Evolutionary conservation across 1,140 invertebrate genomes (phyloP).

Genomic region (Drosophila simulans): DNA sequence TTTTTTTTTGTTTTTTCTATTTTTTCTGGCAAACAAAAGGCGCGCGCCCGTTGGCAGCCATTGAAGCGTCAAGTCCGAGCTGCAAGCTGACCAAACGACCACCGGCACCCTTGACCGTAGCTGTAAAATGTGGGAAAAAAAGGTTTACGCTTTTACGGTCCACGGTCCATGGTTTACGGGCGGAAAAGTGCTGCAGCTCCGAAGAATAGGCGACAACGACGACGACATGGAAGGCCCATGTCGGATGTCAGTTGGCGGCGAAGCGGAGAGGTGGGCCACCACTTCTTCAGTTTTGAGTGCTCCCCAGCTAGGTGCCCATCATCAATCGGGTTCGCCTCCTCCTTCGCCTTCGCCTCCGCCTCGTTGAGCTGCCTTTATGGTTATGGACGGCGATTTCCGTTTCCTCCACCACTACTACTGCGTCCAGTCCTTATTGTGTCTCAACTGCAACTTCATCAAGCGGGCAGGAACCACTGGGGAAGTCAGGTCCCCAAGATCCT

Average conservation of each 20-base stretch:
- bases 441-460: conserved; percentile 76
- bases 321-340: conserved; percentile 66
- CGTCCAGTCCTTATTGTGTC: conserved; percentile 66
- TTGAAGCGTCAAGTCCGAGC: conserved; percentile 77
- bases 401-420: conserved; percentile 7
- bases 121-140: conserved; percentile 62
- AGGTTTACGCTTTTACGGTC: neutral
- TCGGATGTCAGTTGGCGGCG: conserved; percentile 23
- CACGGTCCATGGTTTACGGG: conserved; percentile 6
- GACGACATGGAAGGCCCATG: conserved; percentile 63
- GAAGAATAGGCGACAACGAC: conserved; percentile 49
- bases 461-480: conserved; percentile 11
- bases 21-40: conserved; percentile 70
- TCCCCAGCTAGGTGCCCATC: conserved; percentile 35
- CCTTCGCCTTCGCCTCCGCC: conserved; percentile 31
- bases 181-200: conserved; percentile 3
- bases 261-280: conserved; percentile 11
- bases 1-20: conserved; percentile 15
- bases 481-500: conserved; percentile 5
- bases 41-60: conserved; percentile 75
- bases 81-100: conserved; percentile 65
- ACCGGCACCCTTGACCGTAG: conserved; percentile 76
- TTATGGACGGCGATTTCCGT: conserved; percentile 60
- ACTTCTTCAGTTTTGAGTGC: conserved; percentile 75
- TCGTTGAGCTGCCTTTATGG: conserved; percentile 72